Conservation (phyloP, 2,888 invertebrate species). For the Trypoxylon attenuatum region DNA sequence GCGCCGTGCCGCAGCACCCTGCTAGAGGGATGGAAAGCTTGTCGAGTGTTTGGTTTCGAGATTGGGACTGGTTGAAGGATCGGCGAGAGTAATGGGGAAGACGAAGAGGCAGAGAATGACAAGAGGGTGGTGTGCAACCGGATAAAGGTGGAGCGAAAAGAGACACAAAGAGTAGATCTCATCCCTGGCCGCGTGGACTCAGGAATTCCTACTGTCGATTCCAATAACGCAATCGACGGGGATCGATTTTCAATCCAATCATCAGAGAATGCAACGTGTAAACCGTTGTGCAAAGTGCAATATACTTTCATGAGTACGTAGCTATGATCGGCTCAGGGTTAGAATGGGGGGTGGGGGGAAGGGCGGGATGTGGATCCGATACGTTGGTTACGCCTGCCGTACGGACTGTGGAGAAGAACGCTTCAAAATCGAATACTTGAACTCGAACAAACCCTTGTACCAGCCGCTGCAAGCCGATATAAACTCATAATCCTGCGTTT, state of each 20-base stretch:
- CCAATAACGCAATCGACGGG: slow-evolving; percentile 57
- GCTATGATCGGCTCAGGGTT: slow-evolving; percentile 36
- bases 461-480: slow-evolving; percentile 48
- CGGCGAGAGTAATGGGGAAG: slow-evolving; percentile 6
- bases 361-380: slow-evolving; percentile 41
- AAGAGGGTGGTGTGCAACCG: slow-evolving; percentile 13
- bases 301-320: slow-evolving; percentile 68
- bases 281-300: slow-evolving; percentile 64
- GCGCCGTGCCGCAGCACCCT: neutral
- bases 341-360: slow-evolving; percentile 8
- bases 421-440: slow-evolving; percentile 60
- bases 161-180: slow-evolving; percentile 36
- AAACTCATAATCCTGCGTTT: slow-evolving; percentile 59
- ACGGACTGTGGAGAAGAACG: slow-evolving; percentile 23
- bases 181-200: slow-evolving; percentile 21
- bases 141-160: neutral
- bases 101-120: neutral
- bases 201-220: slow-evolving; percentile 37
- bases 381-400: slow-evolving; percentile 34
- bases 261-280: slow-evolving; percentile 69
- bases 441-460: slow-evolving; percentile 51
- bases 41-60: slow-evolving; percentile 49
- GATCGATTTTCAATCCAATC: slow-evolving; percentile 72
- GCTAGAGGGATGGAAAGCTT: no score
- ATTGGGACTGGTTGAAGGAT: slow-evolving; percentile 35